Percentiles rank a stretch among this genome's conserved stretches.
These are phyloP conservation scores for Diploptera punctata DNA, from an alignment of 2,888 invertebrate species.

Conservation along the genomic window DNA sequence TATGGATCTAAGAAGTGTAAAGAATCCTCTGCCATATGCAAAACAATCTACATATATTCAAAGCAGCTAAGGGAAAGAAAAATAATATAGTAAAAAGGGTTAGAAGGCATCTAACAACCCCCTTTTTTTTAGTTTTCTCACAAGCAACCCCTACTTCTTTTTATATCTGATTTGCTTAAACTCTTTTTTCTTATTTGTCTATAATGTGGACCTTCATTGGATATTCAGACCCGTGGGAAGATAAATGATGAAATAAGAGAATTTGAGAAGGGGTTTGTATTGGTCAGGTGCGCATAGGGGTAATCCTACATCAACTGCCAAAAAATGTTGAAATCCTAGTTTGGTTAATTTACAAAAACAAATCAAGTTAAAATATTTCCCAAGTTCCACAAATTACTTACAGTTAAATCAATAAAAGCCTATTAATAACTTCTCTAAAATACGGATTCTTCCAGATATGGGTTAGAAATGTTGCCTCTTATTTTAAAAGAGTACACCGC, in stretches of 20 bases:
- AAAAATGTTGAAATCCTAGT: no score
- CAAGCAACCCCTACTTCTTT: neutral
- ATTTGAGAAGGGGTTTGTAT: neutral
- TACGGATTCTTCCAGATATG: no score
- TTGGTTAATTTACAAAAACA: no score
- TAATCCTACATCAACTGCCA: neutral
- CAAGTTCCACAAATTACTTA: no score
- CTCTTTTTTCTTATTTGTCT: neutral
- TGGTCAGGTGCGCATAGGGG: neutral
- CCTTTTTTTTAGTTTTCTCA: neutral
- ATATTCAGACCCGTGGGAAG: constrained; percentile 12
- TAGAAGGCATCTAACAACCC: neutral
- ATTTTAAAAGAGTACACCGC: no score
- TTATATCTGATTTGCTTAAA: constrained; percentile 11
- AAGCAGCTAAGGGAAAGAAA: constrained; percentile 23
- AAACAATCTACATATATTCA: constrained; percentile 35
- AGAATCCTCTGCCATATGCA: constrained; percentile 28
- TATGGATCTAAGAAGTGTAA: constrained; percentile 4
- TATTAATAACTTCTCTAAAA: no score
- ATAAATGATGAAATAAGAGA: neutral
- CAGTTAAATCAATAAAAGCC: no score
- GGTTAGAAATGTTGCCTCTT: no score
- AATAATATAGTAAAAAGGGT: constrained; percentile 1
- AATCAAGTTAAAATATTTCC: no score
- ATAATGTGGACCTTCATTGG: neutral